Evolutionary conservation across 2,113 vertebrate genomes (phyloP).

Genomic region (Girardinichthys multiradiatus): DNA sequence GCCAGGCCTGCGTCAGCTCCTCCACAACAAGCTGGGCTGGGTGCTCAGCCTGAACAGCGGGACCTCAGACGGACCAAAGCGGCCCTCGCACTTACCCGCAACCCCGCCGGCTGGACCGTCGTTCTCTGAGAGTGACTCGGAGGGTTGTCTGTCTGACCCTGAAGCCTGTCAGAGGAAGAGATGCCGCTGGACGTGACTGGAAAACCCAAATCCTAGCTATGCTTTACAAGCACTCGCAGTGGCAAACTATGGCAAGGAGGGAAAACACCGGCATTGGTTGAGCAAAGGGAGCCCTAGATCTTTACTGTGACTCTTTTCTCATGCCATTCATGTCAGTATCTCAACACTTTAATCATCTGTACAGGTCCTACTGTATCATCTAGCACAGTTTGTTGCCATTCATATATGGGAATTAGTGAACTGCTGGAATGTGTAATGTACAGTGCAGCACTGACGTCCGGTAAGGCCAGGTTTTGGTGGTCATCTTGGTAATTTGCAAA

Average conservation of each 20-base stretch:
- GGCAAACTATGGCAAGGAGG: background rate
- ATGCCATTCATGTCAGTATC: conserved; percentile 34
- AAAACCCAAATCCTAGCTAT: conserved; percentile 5
- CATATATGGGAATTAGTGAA: background rate
- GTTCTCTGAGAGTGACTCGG: conserved; percentile 82
- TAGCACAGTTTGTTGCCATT: conserved; percentile 16
- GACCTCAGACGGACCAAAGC: conserved; percentile 45
- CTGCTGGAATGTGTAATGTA: conserved; percentile 4
- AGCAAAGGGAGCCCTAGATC: conserved; percentile 19
- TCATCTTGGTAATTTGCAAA: conserved; percentile 21
- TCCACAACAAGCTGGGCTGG: conserved; percentile 96
- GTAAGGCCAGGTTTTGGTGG: conserved; percentile 22
- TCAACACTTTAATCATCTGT: conserved; percentile 43
- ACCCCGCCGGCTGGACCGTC: conserved; percentile 64
- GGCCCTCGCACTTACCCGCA: conserved; percentile 24
- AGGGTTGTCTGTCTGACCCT: conserved; percentile 81
- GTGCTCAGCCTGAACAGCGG: conserved; percentile 88
- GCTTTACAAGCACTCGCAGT: conserved; percentile 29
- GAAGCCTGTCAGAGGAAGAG: conserved; percentile 91
- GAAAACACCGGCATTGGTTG: background rate
- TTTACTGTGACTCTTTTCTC: conserved; percentile 53
- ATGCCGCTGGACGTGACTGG: conserved; percentile 90
- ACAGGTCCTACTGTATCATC: conserved; percentile 18
- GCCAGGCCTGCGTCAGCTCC: conserved; percentile 92
- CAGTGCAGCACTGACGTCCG: conserved; percentile 43